Evolutionary conservation across 2,113 vertebrate species (phyloP), one percentile per base, ranked within the genome.

Genomic region (Gambusia affinis): DNA sequence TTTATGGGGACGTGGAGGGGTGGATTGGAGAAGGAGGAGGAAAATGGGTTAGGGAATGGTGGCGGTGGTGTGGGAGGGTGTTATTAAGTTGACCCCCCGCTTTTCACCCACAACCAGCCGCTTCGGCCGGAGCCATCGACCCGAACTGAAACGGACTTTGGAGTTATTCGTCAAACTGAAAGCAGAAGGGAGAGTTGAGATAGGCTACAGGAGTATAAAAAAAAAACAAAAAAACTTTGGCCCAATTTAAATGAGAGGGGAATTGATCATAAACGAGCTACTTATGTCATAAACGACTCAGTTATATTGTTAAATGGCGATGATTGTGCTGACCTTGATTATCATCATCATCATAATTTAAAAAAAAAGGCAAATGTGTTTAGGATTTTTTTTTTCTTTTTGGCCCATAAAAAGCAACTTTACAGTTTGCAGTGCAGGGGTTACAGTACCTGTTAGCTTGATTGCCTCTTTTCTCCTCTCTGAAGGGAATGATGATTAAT

Each of bases 401-500:
- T 51, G 2, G 8, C 51, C 8, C 24, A 57, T 57, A 57, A n/a
- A 57, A 57, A 8, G 24, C 51, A 57, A n/a, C 51, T 57, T 47
- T 47, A 19, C 44, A 19, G 64, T 80, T 51, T 33, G 76, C 75
- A 42, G 78, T 80, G 54, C 76, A 71, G 67, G 51, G 60, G 64
- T 89, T 89, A 89, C 90, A 88, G 82, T 89, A 73, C 65, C 37
- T 72, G 86, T 81, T 90, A 85, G 80, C 87, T 81, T 68, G 63
- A 81, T 78, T 60, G 65, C 28, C 70, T 79, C 84, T 79, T 70
- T 33, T 30, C 29, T 66, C 42, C 68, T 72, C 72, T 82, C 75
- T 89, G 88, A 92, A 92, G 85, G 91, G 65, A 86, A 92, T 92
- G 88, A 88, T 92, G 92, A 93, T 92, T 90, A 91, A 92, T 92